Conservation (phyloP, 2,888 invertebrate species). For the Andrena minutula region DNA sequence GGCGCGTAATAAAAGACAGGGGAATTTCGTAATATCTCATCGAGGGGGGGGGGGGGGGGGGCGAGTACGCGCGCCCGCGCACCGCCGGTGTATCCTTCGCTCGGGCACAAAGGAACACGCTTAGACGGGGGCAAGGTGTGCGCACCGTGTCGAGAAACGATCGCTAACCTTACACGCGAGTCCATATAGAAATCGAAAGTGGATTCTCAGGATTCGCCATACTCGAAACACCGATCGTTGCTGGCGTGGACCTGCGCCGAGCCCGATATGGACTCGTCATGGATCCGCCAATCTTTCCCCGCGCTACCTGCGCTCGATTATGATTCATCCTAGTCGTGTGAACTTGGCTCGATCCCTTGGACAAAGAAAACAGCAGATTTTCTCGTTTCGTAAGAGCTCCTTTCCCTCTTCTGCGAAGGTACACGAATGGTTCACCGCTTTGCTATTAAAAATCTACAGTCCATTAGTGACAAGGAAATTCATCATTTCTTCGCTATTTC, state of each 20-base stretch:
- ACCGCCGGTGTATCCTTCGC: constrained; percentile 17
- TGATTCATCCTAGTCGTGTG: constrained; percentile 67
- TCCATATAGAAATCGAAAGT: constrained; percentile 81
- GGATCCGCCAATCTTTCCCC: constrained; percentile 74
- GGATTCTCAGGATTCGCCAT: constrained; percentile 79
- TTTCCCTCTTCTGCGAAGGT: neutral
- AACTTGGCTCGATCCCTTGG: neutral
- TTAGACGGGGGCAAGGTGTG: constrained; percentile 27
- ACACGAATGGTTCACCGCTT: neutral
- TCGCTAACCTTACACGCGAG: constrained; percentile 49
- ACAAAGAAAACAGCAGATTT: constrained; percentile 20
- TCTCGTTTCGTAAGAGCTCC: neutral
- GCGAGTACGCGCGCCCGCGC: neutral
- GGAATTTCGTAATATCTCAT: constrained; percentile 66
- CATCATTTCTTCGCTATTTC: too few relatives aligned
- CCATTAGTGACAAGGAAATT: too few relatives aligned
- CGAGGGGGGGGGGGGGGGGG: constrained; percentile 38
- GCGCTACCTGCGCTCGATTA: constrained; percentile 55
- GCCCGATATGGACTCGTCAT: constrained; percentile 76
- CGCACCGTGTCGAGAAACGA: constrained; percentile 17
- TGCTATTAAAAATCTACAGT: neutral
- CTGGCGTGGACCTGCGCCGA: constrained; percentile 69
- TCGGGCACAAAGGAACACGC: constrained; percentile 49
- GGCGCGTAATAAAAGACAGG: constrained; percentile 55
- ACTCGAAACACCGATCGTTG: constrained; percentile 72